Conservation (phyloP, 2,888 invertebrate species). For the Anagyrus pseudococci region DNA sequence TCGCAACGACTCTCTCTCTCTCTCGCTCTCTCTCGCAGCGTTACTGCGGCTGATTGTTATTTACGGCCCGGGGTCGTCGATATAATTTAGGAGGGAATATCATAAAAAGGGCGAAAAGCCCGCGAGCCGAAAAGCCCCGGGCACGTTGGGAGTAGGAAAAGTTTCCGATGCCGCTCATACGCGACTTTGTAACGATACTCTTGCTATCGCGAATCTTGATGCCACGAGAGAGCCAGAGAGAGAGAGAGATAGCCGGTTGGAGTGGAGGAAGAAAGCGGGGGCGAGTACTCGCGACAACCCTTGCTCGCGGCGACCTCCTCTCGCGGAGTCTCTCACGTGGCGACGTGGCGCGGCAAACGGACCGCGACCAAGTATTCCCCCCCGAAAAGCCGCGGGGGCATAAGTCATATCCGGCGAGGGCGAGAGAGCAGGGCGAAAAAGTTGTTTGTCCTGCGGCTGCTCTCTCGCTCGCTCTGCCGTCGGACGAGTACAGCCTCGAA, state of each 20-base stretch:
- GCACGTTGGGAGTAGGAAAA: conserved; percentile 26
- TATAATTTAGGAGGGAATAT: conserved; percentile 25
- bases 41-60: conserved; percentile 30
- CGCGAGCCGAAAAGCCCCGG: neutral
- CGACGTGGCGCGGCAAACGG: conserved; percentile 50
- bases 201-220: neutral
- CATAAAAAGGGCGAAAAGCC: conserved; percentile 13
- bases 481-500: conserved; percentile 47
- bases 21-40: neutral
- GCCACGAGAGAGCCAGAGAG: too few relatives aligned
- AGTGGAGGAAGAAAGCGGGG: too few relatives aligned
- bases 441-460: conserved; percentile 58
- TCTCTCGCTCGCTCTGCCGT: neutral
- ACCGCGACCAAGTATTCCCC: conserved; percentile 53
- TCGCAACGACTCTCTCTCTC: conserved; percentile 16
- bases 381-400: conserved; percentile 51
- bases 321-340: conserved; percentile 44
- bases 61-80: conserved; percentile 26
- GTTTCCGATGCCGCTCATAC: conserved; percentile 28
- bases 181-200: conserved; percentile 22
- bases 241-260: too few relatives aligned
- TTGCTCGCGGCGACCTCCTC: conserved; percentile 36
- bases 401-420: conserved; percentile 50
- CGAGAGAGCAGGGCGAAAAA: conserved; percentile 52
- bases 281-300: too few relatives aligned